Base-by-base conservation (phyloP, 2,888 invertebrate species). In the Hirtodrosophila confusa region DNA sequence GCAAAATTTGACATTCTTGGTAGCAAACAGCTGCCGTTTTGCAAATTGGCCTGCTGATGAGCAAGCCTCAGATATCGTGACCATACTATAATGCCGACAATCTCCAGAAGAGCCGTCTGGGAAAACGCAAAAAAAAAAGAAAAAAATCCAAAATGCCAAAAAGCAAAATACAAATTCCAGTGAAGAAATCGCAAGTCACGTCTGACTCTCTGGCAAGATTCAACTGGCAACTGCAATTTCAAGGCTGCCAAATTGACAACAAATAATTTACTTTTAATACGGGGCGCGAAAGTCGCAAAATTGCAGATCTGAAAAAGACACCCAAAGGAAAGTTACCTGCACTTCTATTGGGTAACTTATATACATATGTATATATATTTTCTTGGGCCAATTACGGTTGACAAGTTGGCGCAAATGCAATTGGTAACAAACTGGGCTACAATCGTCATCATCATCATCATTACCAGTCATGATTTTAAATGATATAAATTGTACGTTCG, bases 101-200 rank as follows among this genome's bases (percentile, higher is more conserved):
- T 64, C 72, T 69, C 27, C 53, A 49, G 63, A 50, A 12, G 60
- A 44, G 3, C n/a, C 6, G 27, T 27, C 27, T 27, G 27, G 4
- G 27, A 27, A 27, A 27, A 27, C 6, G 6, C 1, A 27, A 27
- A 2, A 27, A 27, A 4, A 2, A 27, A 27, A 27, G 27, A 23
- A 5, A 24, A 40, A 35, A 44, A n/a, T n/a, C n/a, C n/a, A n/a
- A n/a, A n/a, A n/a, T n/a, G n/a, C n/a, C n/a, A n/a, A n/a, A 33
- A 44, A 49, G 35, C 51, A 37, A 31, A 45, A 31, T 9, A 31
- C 36, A 73, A 78, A 86, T 83, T 78, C 84, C 76, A 74, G 47
- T 61, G 66, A 73, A 83, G 82, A 86, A 82, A 82, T 86, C 86
- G 62, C 72, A 75, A 85, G 83, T 80, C 80, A 80, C 82, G 80